Conservation (phyloP, 2,797 vertebrate species). For the Morelia viridis region DNA sequence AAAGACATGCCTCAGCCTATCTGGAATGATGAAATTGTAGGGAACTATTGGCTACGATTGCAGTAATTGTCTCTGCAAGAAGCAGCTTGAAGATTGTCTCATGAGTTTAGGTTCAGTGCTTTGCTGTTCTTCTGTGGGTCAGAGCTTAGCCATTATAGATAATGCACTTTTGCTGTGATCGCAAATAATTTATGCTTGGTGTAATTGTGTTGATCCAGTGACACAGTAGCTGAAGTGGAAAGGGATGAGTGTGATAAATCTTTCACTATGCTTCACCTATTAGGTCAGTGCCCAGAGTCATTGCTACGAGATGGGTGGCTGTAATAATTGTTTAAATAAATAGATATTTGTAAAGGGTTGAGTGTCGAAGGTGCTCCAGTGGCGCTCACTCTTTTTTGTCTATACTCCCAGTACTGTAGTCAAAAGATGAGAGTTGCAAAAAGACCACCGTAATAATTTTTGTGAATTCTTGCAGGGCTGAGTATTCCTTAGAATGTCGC, state of each 20-base stretch:
- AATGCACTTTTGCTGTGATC: background rate
- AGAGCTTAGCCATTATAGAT: background rate
- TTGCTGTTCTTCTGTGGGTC: background rate
- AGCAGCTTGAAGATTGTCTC: background rate
- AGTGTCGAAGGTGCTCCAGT: no score
- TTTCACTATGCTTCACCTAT: background rate
- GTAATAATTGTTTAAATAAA: background rate
- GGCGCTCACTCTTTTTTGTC: background rate
- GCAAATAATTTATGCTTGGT: background rate
- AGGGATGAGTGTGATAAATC: no score
- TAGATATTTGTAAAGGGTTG: background rate
- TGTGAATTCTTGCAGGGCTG: background rate
- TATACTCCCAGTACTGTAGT: no score
- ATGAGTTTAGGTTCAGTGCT: background rate
- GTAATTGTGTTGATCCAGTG: no score
- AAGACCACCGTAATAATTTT: background rate
- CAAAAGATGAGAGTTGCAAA: background rate
- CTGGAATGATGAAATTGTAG: background rate
- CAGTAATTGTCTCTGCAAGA: background rate
- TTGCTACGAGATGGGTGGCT: background rate
- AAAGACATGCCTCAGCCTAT: background rate
- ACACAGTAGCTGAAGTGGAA: background rate
- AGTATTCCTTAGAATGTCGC: background rate
- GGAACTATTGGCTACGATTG: background rate
- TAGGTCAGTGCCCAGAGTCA: background rate